Evolutionary conservation across 2,888 invertebrate species (phyloP).

Genomic region (Melikaiella ostensackeni): DNA sequence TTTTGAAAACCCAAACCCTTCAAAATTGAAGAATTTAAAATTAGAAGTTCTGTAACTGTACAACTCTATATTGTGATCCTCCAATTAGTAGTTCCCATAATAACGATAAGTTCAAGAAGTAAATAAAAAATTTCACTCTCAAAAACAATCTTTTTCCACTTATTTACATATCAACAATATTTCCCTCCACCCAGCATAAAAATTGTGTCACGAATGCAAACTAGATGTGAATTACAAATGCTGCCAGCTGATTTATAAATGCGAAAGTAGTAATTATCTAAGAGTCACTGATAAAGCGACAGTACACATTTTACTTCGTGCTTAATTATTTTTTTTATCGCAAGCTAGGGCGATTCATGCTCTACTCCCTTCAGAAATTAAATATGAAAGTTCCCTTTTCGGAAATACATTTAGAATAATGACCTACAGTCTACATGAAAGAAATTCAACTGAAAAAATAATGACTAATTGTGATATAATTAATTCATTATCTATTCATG

Average conservation of each 20-base stretch:
- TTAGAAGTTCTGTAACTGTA: no score
- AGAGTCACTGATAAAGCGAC: constrained; percentile 35
- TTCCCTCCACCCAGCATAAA: background rate
- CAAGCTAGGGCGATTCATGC: constrained; percentile 5
- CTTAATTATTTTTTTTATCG: constrained; percentile 40
- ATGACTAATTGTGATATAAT: background rate
- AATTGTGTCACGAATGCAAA: constrained; percentile 26
- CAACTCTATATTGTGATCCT: no score
- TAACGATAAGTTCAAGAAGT: background rate
- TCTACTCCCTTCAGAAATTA: background rate
- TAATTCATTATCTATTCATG: background rate
- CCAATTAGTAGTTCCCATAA: background rate
- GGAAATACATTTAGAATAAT: constrained; percentile 9
- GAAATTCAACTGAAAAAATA: background rate
- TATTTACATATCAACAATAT: background rate
- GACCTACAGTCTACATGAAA: background rate
- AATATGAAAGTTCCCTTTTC: background rate
- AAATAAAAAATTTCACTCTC: background rate
- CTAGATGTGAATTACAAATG: constrained; percentile 34
- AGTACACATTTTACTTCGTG: constrained; percentile 36
- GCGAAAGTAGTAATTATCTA: constrained; percentile 34
- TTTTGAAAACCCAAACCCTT: no score
- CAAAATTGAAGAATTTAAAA: no score
- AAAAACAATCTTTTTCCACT: background rate
- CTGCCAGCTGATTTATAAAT: constrained; percentile 32